Evolutionary conservation across 2,797 vertebrate species (phyloP), one percentile per base, ranked within the genome.

Genomic region (Agapornis canus): DNA sequence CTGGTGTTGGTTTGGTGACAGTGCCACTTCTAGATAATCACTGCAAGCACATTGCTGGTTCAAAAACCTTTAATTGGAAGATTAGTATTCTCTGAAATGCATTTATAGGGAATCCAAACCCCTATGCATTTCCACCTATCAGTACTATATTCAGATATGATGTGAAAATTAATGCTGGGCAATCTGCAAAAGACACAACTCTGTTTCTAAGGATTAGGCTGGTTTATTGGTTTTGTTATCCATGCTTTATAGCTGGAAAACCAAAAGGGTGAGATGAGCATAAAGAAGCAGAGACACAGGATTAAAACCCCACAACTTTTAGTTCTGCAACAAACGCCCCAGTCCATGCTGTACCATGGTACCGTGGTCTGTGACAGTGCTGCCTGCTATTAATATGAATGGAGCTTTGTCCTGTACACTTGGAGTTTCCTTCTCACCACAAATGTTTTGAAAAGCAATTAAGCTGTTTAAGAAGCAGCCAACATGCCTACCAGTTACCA

Each of bases 371-470:
- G 66, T 59, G 92, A 89, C 85, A 86, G 54, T 52, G 45, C 84
- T 47, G 54, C 89, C 89, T 84, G 63, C 91, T 63, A 77, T 92
- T 64, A 80, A 68, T 37, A 59, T 96, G 95, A 97, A 96, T 97
- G 71, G 94, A 93, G 86, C 95, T 96, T 97, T 97, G 95, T 97
- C 92, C 95, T 82, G 16, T 75, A n/a, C 78, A 4, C 85, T 94
- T 86, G 90, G 94, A 93, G 94, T 96, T 96, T 92, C 90, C 86
- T 96, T 90, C 90, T 95, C 65, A 57, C 96, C 95, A 96, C 96
- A 93, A 90, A 96, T 96, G 95, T 97, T 97, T 97, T 96, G 94
- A 96, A 92, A 96, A 96, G 96, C 95, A 96, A 96, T 96, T 96
- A 97, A 96, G 90, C 92, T 92, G 94, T 94, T 96, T 94, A 84